A percentile compares a stretch with the other conserved stretches of the same genome.
Evolutionary conservation across 2,113 vertebrate species (phyloP).

Genomic region (Nannospalax galili): DNA sequence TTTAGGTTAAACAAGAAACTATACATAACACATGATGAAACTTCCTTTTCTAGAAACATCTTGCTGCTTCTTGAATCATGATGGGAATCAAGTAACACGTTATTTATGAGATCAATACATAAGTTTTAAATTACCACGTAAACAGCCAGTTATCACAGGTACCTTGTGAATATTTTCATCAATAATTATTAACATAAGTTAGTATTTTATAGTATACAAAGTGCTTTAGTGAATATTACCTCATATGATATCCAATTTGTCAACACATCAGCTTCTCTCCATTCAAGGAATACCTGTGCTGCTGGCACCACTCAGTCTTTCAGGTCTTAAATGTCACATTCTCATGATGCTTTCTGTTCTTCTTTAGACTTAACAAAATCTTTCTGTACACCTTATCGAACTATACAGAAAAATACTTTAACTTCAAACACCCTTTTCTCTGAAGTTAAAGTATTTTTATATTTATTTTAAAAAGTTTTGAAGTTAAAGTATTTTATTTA

Average conservation of each 20-base stretch:
- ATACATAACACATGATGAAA: background rate
- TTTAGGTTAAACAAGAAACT: background rate
- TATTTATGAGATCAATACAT: conserved; percentile 17
- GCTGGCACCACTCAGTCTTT: background rate
- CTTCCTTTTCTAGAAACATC: background rate
- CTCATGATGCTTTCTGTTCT: background rate
- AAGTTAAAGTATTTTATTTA: background rate
- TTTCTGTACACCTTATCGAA: background rate
- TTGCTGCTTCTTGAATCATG: background rate
- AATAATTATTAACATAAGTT: conserved; percentile 39
- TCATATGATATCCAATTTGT: background rate
- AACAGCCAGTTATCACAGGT: background rate
- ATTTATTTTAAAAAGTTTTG: too few species aligned
- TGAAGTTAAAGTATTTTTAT: background rate
- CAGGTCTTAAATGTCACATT: background rate
- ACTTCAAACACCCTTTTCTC: background rate
- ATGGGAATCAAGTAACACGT: background rate
- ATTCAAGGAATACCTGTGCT: background rate
- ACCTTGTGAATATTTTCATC: background rate
- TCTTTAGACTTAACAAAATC: background rate
- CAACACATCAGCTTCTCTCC: background rate
- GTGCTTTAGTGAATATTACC: background rate
- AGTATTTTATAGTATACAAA: background rate
- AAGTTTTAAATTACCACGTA: background rate
- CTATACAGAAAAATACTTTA: background rate